phyloP scores from a whole-genome alignment of 2,888 invertebrate genomes.

The Stratiomys singularior region DNA sequence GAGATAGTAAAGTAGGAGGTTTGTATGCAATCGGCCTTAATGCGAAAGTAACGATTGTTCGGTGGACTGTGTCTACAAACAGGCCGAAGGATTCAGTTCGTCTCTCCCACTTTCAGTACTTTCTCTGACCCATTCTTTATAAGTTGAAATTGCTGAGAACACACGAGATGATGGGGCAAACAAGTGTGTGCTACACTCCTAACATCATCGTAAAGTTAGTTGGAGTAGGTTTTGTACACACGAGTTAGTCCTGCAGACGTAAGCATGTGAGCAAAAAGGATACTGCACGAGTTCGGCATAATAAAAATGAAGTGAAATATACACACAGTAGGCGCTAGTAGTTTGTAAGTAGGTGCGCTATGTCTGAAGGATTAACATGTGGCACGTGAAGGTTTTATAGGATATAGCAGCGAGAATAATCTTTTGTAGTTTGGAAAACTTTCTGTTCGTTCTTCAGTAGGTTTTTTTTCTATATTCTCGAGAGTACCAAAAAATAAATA shows the following conservation, averaged over 20 bases:
- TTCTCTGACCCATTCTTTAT: too few relatives aligned
- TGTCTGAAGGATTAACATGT: background rate
- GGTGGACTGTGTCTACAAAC: background rate
- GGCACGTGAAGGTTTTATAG: slow-evolving; percentile 14
- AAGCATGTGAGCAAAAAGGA: background rate
- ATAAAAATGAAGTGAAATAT: background rate
- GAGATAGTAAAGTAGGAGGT: background rate
- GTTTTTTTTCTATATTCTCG: too few relatives aligned
- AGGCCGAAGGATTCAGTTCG: too few relatives aligned
- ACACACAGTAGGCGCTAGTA: background rate
- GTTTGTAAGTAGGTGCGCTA: background rate
- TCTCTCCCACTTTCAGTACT: too few relatives aligned
- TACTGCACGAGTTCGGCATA: slow-evolving; percentile 24
- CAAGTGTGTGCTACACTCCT: background rate
- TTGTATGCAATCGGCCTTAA: background rate
- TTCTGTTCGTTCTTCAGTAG: too few relatives aligned
- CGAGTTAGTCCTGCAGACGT: background rate
- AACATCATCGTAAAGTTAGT: slow-evolving; percentile 33
- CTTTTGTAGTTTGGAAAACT: too few relatives aligned
- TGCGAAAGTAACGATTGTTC: background rate
- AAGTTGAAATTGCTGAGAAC: background rate
- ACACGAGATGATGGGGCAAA: background rate
- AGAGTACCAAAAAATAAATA: too few relatives aligned
- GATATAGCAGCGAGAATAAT: background rate
- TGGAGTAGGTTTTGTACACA: slow-evolving; percentile 34